These are phyloP conservation scores for Sebastes variabilis DNA, from an alignment of 2,797 vertebrate genomes.

Conservation along the genomic window DNA sequence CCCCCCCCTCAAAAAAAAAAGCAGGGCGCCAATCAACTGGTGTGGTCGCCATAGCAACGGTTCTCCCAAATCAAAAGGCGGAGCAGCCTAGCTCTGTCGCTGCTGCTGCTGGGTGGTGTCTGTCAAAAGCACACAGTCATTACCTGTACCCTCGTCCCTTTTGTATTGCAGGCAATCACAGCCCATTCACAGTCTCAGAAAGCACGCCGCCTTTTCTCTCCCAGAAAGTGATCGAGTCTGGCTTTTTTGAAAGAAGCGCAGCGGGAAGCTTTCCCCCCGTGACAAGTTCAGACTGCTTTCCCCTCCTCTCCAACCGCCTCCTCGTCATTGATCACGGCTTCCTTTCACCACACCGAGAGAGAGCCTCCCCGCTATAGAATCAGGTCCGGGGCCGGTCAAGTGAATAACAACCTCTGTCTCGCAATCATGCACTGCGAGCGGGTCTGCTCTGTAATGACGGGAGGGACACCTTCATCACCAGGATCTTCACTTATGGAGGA, in stretches of 20 bases:
- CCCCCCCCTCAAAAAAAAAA: constrained; percentile 12
- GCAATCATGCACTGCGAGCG: constrained; percentile 39
- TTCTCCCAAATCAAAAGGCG: constrained; percentile 53
- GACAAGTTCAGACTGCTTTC: constrained; percentile 62
- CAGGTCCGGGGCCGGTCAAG: constrained; percentile 53
- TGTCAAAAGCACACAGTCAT: constrained; percentile 63
- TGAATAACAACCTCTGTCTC: constrained; percentile 54
- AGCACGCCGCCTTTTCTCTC: constrained; percentile 46
- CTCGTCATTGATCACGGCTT: constrained; percentile 55
- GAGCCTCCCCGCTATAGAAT: constrained; percentile 20
- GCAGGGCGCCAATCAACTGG: constrained; percentile 50
- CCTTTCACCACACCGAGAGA: constrained; percentile 25
- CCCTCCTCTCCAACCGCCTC: constrained; percentile 25
- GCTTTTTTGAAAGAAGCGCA: constrained; percentile 51
- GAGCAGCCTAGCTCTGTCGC: constrained; percentile 29
- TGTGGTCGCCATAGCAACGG: constrained; percentile 59
- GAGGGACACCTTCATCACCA: constrained; percentile 24
- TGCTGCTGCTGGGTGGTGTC: constrained; percentile 65
- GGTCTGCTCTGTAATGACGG: constrained; percentile 23
- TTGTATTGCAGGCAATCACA: constrained; percentile 70
- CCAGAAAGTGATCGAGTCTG: constrained; percentile 44
- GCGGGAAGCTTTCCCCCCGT: constrained; percentile 35
- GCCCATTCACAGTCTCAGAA: constrained; percentile 64
- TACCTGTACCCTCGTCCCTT: constrained; percentile 61
- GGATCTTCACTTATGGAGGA: constrained; percentile 21